Percentiles rank a stretch among this genome's conserved stretches.
These are phyloP conservation scores for Corythornis vintsioides DNA, from an alignment of 2,113 vertebrate species.

Conservation along the genomic window DNA sequence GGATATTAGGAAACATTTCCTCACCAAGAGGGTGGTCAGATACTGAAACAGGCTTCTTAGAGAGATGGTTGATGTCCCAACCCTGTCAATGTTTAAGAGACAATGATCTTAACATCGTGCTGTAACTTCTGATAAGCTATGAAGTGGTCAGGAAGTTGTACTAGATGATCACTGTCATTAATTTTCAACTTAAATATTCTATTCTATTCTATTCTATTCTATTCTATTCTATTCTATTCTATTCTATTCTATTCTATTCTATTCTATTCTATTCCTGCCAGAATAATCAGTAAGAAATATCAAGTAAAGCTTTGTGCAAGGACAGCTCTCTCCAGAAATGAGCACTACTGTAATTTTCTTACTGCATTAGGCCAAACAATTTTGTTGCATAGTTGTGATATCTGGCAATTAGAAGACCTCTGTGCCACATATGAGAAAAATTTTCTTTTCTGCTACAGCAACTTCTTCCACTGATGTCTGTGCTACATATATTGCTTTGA, in stretches of 20 bases:
- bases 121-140: not conserved
- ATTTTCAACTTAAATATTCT: not conserved
- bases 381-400: constrained; percentile 5
- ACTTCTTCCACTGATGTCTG: not conserved
- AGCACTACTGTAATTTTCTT: not conserved
- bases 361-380: not conserved
- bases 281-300: not conserved
- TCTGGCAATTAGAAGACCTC: not conserved
- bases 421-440: not conserved
- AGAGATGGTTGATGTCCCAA: not conserved
- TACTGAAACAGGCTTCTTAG: not conserved
- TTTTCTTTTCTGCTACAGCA: not conserved
- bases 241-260: not conserved
- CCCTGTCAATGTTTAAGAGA: not conserved
- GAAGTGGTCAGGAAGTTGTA: not conserved
- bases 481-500: not conserved
- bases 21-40: not conserved
- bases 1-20: not conserved
- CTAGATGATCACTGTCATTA: not conserved
- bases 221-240: too few relatives aligned
- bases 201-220: too few relatives aligned
- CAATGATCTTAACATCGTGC: not conserved
- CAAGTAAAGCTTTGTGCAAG: not conserved
- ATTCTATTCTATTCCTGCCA: not conserved
- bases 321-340: not conserved